These are phyloP conservation scores for Crossaster papposus DNA, from an alignment of 53 echinoderm and acorn worm species.

Conservation along the genomic window DNA sequence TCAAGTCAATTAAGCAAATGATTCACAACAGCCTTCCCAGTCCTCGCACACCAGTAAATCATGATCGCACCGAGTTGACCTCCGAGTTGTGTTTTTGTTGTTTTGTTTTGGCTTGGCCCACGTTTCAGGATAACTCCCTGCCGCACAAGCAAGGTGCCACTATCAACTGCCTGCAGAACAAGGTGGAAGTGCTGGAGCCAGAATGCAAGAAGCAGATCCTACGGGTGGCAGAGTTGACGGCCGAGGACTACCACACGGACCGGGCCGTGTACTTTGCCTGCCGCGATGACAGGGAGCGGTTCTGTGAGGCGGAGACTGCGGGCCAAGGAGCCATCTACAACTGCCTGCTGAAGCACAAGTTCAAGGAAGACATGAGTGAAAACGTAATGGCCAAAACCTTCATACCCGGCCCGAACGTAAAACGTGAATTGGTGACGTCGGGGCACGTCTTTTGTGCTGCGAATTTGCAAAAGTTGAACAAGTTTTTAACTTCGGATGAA, in stretches of 20 bases:
- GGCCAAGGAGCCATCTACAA: constrained; percentile 89
- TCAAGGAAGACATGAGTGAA: constrained; percentile 84
- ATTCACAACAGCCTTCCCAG: no score
- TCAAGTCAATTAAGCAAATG: no score
- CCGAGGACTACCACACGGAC: constrained; percentile 90
- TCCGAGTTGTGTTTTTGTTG: not conserved
- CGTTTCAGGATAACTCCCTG: not conserved
- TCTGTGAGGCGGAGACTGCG: constrained; percentile 71
- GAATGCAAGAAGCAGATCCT: constrained; percentile 74
- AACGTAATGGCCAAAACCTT: constrained; percentile 73
- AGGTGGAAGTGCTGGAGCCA: constrained; percentile 37
- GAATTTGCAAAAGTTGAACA: no score
- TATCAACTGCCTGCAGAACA: constrained; percentile 84
- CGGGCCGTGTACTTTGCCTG: constrained; percentile 93
- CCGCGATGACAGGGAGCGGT: constrained; percentile 85
- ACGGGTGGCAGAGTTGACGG: constrained; percentile 85
- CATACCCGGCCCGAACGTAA: no score
- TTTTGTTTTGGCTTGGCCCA: not conserved
- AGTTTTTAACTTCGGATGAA: no score
- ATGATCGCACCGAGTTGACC: no score
- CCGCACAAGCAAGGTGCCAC: constrained; percentile 84
- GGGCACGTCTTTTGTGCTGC: no score
- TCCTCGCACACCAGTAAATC: no score
- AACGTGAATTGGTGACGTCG: no score
- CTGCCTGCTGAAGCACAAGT: constrained; percentile 89